Evolutionary conservation across 30 jellyfish, hydroid and myxozoan genomes (phyloP).

Genomic region (Aurelia sp.): DNA sequence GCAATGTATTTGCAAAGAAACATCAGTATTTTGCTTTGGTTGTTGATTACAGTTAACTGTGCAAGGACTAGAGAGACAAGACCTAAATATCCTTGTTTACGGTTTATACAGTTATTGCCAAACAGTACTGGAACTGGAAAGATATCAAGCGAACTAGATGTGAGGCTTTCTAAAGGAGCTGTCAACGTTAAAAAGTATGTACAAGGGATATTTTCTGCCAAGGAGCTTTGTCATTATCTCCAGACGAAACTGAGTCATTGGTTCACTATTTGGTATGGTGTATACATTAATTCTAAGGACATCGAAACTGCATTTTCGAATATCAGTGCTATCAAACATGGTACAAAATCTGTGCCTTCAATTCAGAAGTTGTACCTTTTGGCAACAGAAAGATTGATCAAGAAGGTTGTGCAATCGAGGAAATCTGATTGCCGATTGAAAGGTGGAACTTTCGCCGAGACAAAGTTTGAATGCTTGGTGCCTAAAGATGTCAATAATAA

Average conservation of each 20-base stretch:
- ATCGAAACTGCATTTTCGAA: not conserved
- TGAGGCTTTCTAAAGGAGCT: not conserved
- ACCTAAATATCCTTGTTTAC: conserved; percentile 25
- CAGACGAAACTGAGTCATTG: conserved; percentile 18
- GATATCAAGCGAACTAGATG: conserved; percentile 7
- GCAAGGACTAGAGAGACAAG: not conserved
- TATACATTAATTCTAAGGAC: not conserved
- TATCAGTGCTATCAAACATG: not conserved
- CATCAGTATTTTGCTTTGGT: not conserved
- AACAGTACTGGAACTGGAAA: not conserved
- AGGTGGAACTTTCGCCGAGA: not conserved
- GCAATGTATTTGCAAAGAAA: too few species aligned
- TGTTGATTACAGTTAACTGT: not conserved
- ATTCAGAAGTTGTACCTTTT: conserved; percentile 5
- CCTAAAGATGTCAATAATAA: not conserved
- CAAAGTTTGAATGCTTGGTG: conserved; percentile 2
- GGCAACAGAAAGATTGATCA: conserved; percentile 22
- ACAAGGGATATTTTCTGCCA: not conserved
- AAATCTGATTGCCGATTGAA: conserved; percentile 6
- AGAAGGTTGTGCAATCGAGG: not conserved
- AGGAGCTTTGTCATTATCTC: conserved; percentile 27
- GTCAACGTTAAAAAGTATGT: not conserved
- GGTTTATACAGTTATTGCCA: not conserved
- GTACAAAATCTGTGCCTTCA: not conserved
- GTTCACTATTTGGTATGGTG: not conserved